Evolutionary conservation across 2,113 vertebrate genomes (phyloP).

Genomic region (Hippocampus abdominalis): DNA sequence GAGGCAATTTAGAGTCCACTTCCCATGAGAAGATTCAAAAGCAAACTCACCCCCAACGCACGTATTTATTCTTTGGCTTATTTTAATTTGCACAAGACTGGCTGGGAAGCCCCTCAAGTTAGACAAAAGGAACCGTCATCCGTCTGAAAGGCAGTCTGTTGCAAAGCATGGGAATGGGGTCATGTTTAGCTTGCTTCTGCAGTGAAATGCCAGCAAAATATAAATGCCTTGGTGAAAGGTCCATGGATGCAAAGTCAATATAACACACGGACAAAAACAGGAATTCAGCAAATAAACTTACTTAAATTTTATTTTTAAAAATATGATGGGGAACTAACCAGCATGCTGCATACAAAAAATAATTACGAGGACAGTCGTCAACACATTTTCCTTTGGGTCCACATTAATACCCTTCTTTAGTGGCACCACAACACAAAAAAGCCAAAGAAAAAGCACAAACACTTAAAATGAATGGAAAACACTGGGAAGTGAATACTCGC

Average conservation of each 20-base stretch:
- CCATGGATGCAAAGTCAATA: constrained; percentile 6
- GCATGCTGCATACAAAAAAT: too few relatives aligned
- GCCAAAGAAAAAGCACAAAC: too few relatives aligned
- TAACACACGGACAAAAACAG: neutral
- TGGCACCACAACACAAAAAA: too few relatives aligned
- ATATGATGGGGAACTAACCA: too few relatives aligned
- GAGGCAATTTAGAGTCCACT: constrained; percentile 16
- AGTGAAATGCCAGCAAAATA: constrained; percentile 14
- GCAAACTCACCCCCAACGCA: constrained; percentile 17
- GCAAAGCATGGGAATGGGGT: constrained; percentile 53
- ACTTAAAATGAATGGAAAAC: too few relatives aligned
- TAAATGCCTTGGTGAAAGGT: constrained; percentile 4
- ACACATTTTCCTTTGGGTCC: too few relatives aligned
- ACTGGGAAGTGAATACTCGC: too few relatives aligned
- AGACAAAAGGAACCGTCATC: constrained; percentile 39
- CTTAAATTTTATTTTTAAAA: too few relatives aligned
- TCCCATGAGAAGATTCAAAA: constrained; percentile 22
- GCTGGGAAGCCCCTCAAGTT: constrained; percentile 19
- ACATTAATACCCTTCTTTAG: too few relatives aligned
- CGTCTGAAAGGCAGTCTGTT: constrained; percentile 35
- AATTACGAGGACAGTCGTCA: too few relatives aligned
- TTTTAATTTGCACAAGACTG: constrained; percentile 28
- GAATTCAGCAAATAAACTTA: neutral
- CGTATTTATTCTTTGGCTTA: constrained; percentile 41
- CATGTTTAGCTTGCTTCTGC: constrained; percentile 34